A percentile compares a stretch with the other conserved stretches of the same genome.
These are phyloP conservation scores for Pseudomyrmex pallidus DNA, from an alignment of 1,140 invertebrate genomes.

Conservation along the genomic window DNA sequence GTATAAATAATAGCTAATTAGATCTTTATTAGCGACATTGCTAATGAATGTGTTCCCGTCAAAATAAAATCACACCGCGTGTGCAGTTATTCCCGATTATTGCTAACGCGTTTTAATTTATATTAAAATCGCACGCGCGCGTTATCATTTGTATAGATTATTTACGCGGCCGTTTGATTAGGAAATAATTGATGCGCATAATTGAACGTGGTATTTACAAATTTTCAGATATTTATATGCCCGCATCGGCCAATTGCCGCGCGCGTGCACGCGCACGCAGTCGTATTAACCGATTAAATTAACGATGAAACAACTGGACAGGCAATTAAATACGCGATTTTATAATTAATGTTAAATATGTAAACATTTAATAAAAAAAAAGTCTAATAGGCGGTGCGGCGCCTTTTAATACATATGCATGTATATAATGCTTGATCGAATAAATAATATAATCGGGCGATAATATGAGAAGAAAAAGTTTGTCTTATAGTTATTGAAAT, in stretches of 20 bases:
- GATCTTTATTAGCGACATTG: slow-evolving; percentile 38
- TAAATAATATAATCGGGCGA: too few species aligned
- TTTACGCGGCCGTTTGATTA: slow-evolving; percentile 46
- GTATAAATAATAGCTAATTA: slow-evolving; percentile 41
- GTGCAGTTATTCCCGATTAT: slow-evolving; percentile 21
- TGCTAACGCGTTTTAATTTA: slow-evolving; percentile 39
- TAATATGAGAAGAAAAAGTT: too few species aligned
- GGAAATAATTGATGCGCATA: slow-evolving; percentile 54
- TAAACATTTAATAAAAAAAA: not conserved
- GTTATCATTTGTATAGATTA: slow-evolving; percentile 46
- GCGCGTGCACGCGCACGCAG: not conserved
- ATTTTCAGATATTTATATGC: slow-evolving; percentile 53
- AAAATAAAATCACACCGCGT: slow-evolving; percentile 14
- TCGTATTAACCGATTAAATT: slow-evolving; percentile 49
- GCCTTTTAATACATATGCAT: not conserved
- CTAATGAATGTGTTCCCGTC: slow-evolving; percentile 39
- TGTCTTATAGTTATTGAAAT: too few species aligned
- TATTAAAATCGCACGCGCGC: slow-evolving; percentile 36
- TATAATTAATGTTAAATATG: slow-evolving; percentile 43
- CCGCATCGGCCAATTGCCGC: slow-evolving; percentile 15
- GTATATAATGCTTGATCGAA: too few species aligned
- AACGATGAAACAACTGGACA: slow-evolving; percentile 31
- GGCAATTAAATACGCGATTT: slow-evolving; percentile 30
- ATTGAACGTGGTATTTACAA: slow-evolving; percentile 55
- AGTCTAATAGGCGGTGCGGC: not conserved